Evolutionary conservation across 2,797 vertebrate species (phyloP).

Genomic region (Xenops minutus): DNA sequence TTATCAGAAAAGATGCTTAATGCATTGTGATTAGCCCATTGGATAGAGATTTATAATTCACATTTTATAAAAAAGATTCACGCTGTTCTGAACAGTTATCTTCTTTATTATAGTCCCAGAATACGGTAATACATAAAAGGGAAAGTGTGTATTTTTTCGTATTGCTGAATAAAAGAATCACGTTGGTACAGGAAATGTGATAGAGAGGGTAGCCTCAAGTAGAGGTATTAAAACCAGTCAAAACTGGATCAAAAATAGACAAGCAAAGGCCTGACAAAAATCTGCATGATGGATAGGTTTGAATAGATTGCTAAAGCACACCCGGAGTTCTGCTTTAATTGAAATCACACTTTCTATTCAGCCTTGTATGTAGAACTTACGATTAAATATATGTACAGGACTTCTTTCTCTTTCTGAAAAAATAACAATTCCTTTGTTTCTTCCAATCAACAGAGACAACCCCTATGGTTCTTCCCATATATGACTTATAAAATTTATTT

Average conservation of each 20-base stretch:
- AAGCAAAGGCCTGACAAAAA: neutral
- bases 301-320: neutral
- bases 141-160: neutral
- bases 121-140: neutral
- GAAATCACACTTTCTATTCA: neutral
- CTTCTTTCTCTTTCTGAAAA: neutral
- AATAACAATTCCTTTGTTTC: neutral
- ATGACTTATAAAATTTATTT: neutral
- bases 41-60: slow-evolving; percentile 33
- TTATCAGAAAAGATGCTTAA: neutral
- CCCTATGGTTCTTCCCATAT: neutral
- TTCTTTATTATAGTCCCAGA: slow-evolving; percentile 28
- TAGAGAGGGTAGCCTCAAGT: neutral
- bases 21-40: slow-evolving; percentile 28
- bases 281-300: neutral
- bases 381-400: neutral
- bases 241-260: neutral
- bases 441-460: neutral
- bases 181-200: neutral
- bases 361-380: neutral
- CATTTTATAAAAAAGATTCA: slow-evolving; percentile 18
- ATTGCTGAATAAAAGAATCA: neutral
- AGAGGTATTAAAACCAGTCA: neutral
- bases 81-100: neutral
- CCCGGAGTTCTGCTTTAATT: neutral